Evolutionary conservation across 2,888 invertebrate genomes (phyloP), one percentile per base, ranked within the genome.

Genomic region (Agonopterix subpropinquella): DNA sequence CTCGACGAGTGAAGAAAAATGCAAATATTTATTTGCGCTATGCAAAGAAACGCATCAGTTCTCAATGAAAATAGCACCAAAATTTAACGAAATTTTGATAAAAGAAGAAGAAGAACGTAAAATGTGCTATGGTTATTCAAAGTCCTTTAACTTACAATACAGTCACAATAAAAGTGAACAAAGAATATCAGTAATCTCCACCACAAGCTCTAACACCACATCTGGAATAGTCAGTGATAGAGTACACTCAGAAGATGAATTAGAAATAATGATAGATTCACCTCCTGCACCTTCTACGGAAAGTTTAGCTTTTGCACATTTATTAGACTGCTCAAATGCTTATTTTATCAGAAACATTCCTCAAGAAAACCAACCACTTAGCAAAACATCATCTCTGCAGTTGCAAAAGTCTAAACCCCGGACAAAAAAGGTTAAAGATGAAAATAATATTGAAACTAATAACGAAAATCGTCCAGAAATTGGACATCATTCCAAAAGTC

Each of bases 221-320:
- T 98, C 97, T 36, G 98, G 98, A 52, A 97, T 98, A 63, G 97
- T 98, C 44, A 97, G 98, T 77, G 98, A 98, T 78, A 92, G 97
- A 61, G 96, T 97, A 49, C 97, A 97, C 76, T 97, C 96, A 49
- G 95, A 97, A 85, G 98, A 98, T 73, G 98, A 97, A 80, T 92
- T 96, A 69, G 96, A 96, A 86, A 95, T 94, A 56, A 94, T 94
- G 93, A 94, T 94, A 53, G 94, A 94, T 59, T 92, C 93, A 45
- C 93, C 95, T 5, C 95, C 95, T 13, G 95, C 95, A n/a, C 94
- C 94, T 3, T 95, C 95, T 1, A 94, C 95, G 5, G 96, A 96
- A 79, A 95, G 95, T 77, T 85, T 96, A 63, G 95, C 95, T 39
- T 88, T 94, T 70, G 94, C 93, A 39, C 94, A 94, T 85, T 89